phyloP scores from a whole-genome alignment of 2,797 vertebrate genomes.

The Sebastes diaconus region DNA sequence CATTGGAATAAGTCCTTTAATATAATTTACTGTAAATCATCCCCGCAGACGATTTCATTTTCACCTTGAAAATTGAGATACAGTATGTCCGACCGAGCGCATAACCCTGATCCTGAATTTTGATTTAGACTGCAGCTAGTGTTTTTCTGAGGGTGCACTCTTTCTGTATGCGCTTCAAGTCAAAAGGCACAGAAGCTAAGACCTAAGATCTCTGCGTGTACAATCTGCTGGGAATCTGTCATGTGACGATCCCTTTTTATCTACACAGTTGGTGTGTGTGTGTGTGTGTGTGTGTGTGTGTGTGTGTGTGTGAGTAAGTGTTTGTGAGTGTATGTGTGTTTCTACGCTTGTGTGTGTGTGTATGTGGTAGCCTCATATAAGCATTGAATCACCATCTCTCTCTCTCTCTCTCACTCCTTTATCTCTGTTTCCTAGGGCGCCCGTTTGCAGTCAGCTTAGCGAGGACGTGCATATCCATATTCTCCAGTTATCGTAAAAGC shows the following conservation, averaged over 20 bases:
- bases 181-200: slow-evolving; percentile 67
- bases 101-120: slow-evolving; percentile 53
- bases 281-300: background rate
- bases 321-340: background rate
- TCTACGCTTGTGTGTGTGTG: background rate
- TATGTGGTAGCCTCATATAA: slow-evolving; percentile 8
- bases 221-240: slow-evolving; percentile 84
- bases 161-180: slow-evolving; percentile 58
- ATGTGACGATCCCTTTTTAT: slow-evolving; percentile 81
- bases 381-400: slow-evolving; percentile 38
- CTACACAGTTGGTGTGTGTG: slow-evolving; percentile 50
- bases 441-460: slow-evolving; percentile 54
- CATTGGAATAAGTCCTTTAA: slow-evolving; percentile 21
- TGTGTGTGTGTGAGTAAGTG: slow-evolving; percentile 1
- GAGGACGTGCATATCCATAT: slow-evolving; percentile 78
- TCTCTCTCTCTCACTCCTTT: slow-evolving; percentile 10
- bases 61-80: slow-evolving; percentile 45
- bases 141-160: slow-evolving; percentile 46
- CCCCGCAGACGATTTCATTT: background rate
- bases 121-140: slow-evolving; percentile 46
- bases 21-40: slow-evolving; percentile 33
- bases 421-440: slow-evolving; percentile 35
- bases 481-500: slow-evolving; percentile 68
- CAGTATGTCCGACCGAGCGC: slow-evolving; percentile 37
- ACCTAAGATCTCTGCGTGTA: slow-evolving; percentile 73